These are phyloP conservation scores for Chrysomela aeneicollis DNA, from an alignment of 2,888 invertebrate genomes.

Conservation along the genomic window DNA sequence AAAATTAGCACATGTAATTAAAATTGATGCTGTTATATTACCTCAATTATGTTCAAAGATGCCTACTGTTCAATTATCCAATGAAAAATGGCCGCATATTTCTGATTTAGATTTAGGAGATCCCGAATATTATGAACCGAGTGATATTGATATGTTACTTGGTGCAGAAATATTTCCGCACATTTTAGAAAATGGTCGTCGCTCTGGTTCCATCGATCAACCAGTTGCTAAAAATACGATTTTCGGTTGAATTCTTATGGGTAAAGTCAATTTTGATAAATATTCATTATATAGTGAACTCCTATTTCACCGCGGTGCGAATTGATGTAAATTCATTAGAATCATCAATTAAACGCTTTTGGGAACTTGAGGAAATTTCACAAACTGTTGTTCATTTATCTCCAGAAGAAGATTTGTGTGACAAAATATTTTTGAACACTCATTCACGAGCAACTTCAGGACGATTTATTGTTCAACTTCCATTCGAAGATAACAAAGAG, in stretches of 20 bases:
- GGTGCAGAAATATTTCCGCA: too few relatives aligned
- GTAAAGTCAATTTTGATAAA: background rate
- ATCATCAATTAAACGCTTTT: background rate
- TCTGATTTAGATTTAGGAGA: background rate
- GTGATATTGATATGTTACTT: background rate
- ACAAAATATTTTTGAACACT: background rate
- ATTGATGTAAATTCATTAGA: background rate
- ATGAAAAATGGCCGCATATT: background rate
- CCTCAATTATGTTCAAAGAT: background rate
- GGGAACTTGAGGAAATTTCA: background rate
- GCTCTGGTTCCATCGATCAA: background rate
- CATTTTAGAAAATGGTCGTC: background rate
- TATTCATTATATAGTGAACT: background rate
- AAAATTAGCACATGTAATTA: background rate
- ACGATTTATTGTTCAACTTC: background rate
- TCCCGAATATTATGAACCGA: background rate
- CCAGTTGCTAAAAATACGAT: background rate
- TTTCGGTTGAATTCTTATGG: background rate
- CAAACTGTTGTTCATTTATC: background rate
- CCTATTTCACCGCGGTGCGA: background rate
- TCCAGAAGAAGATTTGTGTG: background rate
- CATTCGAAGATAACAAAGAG: background rate
- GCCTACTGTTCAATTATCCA: background rate
- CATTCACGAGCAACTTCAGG: background rate
- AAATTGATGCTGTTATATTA: background rate